These are phyloP conservation scores for Hemibagrus wyckioides DNA, from an alignment of 2,113 vertebrate species.

Conservation along the genomic window DNA sequence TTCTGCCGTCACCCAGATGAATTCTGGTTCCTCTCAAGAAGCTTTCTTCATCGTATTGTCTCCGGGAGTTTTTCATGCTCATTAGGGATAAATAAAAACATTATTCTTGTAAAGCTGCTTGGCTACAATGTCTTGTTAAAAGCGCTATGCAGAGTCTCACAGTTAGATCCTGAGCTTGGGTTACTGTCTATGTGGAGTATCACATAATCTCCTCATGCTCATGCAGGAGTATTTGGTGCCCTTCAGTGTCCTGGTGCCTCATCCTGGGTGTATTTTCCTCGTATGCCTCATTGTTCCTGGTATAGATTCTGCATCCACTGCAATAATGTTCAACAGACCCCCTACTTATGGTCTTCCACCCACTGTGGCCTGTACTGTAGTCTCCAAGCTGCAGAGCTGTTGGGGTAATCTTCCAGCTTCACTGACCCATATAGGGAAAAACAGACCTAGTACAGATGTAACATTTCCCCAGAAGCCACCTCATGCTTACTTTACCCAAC, in stretches of 20 bases:
- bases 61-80: too few relatives aligned
- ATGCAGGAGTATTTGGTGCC: background rate
- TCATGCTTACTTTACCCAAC: background rate
- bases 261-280: background rate
- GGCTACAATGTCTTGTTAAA: too few relatives aligned
- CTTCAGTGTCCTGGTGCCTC: background rate
- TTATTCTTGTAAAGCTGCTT: too few relatives aligned
- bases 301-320: background rate
- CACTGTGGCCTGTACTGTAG: background rate
- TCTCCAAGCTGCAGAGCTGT: background rate
- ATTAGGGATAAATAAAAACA: too few relatives aligned
- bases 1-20: too few relatives aligned
- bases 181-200: background rate
- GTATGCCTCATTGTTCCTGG: background rate
- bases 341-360: too few relatives aligned
- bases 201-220: background rate
- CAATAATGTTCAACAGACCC: background rate
- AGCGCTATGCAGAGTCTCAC: background rate
- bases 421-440: constrained; percentile 7
- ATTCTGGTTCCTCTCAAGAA: too few relatives aligned
- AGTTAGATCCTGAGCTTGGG: background rate
- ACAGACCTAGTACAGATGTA: background rate
- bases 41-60: too few relatives aligned
- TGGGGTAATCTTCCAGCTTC: background rate
- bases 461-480: background rate